Evolutionary conservation across 2,888 invertebrate genomes (phyloP).

Genomic region (Anagyrus pseudococci): DNA sequence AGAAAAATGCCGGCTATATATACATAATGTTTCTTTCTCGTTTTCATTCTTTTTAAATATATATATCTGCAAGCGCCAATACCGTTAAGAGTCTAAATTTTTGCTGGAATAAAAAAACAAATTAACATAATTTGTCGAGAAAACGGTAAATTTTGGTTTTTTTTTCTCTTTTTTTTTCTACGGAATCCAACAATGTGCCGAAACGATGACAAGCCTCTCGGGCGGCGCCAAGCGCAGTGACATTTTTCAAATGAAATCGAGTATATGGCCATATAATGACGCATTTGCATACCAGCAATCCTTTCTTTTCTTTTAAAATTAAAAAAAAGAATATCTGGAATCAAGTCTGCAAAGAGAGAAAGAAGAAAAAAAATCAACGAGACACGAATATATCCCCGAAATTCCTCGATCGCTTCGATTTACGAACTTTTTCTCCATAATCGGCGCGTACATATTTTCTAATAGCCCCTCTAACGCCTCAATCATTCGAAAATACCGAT

Average conservation of each 20-base stretch:
- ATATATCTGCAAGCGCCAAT: slow-evolving; percentile 2
- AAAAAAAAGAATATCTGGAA: no score
- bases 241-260: no score
- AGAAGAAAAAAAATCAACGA: no score
- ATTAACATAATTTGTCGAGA: slow-evolving; percentile 11
- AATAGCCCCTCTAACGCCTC: not conserved
- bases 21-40: not conserved
- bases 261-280: not conserved
- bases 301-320: no score
- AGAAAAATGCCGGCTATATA: not conserved
- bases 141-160: slow-evolving; percentile 15
- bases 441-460: not conserved
- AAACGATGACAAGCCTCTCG: not conserved
- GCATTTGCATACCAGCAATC: not conserved
- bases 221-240: not conserved
- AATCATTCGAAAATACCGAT: not conserved
- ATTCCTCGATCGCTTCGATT: not conserved
- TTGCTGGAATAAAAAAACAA: not conserved
- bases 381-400: no score
- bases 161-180: no score
- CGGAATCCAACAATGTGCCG: not conserved
- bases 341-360: no score
- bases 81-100: slow-evolving; percentile 8
- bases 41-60: slow-evolving; percentile 8
- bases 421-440: not conserved